Evolutionary conservation across 2,113 vertebrate species (phyloP).

Genomic region (Scalopus aquaticus): DNA sequence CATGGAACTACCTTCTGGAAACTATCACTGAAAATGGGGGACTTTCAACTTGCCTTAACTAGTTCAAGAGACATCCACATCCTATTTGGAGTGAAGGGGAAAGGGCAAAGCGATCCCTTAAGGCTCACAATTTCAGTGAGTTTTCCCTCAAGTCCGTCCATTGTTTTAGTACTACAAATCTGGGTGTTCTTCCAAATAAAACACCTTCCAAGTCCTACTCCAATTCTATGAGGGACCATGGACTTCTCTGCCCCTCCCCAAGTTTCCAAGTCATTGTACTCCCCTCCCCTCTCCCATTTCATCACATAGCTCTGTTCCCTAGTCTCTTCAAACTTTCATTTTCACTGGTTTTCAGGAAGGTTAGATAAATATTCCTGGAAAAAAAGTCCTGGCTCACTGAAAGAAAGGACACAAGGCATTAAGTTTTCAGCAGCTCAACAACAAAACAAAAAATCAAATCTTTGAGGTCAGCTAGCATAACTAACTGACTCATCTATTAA

Average conservation of each 20-base stretch:
- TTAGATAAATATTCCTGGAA: neutral
- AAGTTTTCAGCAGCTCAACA: conserved; percentile 23
- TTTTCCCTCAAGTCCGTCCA: neutral
- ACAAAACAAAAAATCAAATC: neutral
- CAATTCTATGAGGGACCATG: neutral
- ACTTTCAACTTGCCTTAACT: neutral
- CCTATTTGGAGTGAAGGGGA: neutral
- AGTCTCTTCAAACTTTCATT: neutral
- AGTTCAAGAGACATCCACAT: neutral
- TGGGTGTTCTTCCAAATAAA: neutral
- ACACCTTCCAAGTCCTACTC: neutral
- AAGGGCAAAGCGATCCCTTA: neutral
- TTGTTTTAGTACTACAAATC: neutral
- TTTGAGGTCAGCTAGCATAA: neutral
- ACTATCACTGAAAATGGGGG: neutral
- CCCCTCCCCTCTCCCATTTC: neutral
- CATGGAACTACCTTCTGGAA: neutral
- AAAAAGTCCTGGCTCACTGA: neutral
- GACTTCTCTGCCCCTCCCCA: neutral
- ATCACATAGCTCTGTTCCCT: neutral
- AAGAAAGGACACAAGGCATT: neutral
- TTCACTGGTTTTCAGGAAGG: conserved; percentile 46
- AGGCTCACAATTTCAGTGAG: neutral
- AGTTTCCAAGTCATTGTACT: neutral
- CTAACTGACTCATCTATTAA: neutral